Evolutionary conservation across 2,113 vertebrate species (phyloP).

Genomic region (Plectropomus leopardus): DNA sequence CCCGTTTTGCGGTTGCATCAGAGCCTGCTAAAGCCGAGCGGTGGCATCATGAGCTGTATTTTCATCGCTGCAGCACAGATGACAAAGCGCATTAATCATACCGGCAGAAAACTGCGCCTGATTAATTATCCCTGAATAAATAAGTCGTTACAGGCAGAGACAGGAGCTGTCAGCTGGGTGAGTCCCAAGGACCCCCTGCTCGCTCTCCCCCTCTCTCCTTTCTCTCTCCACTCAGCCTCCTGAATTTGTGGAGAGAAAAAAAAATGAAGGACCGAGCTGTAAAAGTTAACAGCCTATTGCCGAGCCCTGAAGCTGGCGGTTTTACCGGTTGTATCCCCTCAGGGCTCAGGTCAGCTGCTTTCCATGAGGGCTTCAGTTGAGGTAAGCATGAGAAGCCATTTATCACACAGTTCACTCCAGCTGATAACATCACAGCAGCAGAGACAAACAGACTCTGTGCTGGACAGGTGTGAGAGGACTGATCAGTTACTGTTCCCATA

Average conservation of each 20-base stretch:
- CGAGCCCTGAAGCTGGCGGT: conserved; percentile 34
- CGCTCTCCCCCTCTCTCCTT: conserved; percentile 9
- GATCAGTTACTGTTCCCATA: conserved; percentile 64
- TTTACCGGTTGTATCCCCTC: conserved; percentile 56
- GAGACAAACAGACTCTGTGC: conserved; percentile 21
- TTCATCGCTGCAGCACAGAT: conserved; percentile 51
- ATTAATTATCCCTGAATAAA: conserved; percentile 85
- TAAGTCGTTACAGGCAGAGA: conserved; percentile 82
- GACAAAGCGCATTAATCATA: conserved; percentile 83
- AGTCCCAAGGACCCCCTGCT: conserved; percentile 63
- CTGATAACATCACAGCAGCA: conserved; percentile 76
- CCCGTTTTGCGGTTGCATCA: not conserved
- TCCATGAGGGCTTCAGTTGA: conserved; percentile 75
- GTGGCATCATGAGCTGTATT: conserved; percentile 30
- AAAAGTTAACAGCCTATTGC: conserved; percentile 33
- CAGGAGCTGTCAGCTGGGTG: conserved; percentile 76
- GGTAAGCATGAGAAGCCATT: conserved; percentile 73
- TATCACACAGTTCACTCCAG: conserved; percentile 60
- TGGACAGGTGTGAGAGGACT: conserved; percentile 69
- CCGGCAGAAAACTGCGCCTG: conserved; percentile 72
- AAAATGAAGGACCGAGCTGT: conserved; percentile 32
- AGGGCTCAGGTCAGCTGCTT: conserved; percentile 68
- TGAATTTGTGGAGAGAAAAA: conserved; percentile 13
- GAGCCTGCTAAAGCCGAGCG: conserved; percentile 4
- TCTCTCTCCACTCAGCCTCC: conserved; percentile 2